These are phyloP conservation scores for Trichopoda pennipes DNA, from an alignment of 2,888 invertebrate genomes.

Conservation along the genomic window DNA sequence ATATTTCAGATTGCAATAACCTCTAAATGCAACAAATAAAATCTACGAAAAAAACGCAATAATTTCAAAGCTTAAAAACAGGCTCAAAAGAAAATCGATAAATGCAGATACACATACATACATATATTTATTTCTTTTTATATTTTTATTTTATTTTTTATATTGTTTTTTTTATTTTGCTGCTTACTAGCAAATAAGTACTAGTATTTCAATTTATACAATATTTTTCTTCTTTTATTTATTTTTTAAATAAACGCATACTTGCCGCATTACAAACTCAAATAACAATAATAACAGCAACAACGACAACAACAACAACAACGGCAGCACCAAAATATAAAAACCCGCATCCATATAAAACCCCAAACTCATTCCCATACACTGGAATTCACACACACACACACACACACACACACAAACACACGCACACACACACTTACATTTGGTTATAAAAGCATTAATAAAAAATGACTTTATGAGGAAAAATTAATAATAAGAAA, in stretches of 20 bases:
- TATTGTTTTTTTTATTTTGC: not conserved
- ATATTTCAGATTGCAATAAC: slow-evolving; percentile 64
- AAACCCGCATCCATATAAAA: slow-evolving; percentile 57
- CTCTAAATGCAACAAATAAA: slow-evolving; percentile 47
- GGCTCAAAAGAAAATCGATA: slow-evolving; percentile 64
- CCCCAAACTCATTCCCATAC: slow-evolving; percentile 54
- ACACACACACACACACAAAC: slow-evolving; percentile 2
- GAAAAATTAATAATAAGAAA: slow-evolving; percentile 67
- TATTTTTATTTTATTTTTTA: slow-evolving; percentile 20
- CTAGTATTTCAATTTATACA: slow-evolving; percentile 50
- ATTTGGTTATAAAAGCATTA: slow-evolving; percentile 46
- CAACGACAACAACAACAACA: slow-evolving; percentile 1
- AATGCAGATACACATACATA: slow-evolving; percentile 52
- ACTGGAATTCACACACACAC: not conserved
- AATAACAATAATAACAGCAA: slow-evolving; percentile 19
- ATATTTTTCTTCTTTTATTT: slow-evolving; percentile 7
- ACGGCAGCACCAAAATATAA: slow-evolving; percentile 48
- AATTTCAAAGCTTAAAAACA: slow-evolving; percentile 54
- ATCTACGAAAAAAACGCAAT: slow-evolving; percentile 43
- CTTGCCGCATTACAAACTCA: slow-evolving; percentile 38
- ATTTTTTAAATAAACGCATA: slow-evolving; percentile 52
- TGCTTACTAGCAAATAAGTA: slow-evolving; percentile 13
- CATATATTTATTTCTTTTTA: slow-evolving; percentile 18
- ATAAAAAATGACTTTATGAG: slow-evolving; percentile 63
- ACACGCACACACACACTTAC: not conserved